Conservation (phyloP, 2,797 vertebrate species). For the Anguilla obscura region DNA sequence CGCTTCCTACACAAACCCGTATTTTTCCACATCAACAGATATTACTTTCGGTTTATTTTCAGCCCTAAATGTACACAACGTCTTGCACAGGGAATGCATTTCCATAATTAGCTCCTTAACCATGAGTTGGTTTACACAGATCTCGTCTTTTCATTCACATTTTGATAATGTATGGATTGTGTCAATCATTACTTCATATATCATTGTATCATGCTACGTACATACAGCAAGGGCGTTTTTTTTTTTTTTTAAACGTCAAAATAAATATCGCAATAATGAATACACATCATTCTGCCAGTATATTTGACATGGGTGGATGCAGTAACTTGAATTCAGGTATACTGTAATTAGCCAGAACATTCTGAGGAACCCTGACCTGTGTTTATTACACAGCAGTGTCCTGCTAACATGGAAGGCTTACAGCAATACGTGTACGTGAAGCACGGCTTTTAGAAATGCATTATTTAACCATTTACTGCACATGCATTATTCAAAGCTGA, state of each 20-base stretch:
- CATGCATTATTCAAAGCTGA: slow-evolving; percentile 20
- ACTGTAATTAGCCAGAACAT: not conserved
- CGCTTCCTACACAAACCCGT: not conserved
- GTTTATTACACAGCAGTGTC: not conserved
- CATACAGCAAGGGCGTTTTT: not conserved
- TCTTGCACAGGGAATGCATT: not conserved
- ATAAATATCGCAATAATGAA: not conserved
- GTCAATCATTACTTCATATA: not conserved
- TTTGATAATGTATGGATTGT: not conserved
- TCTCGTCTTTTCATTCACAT: not conserved
- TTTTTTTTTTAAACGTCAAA: not conserved
- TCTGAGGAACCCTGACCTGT: not conserved
- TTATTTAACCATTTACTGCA: not conserved
- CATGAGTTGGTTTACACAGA: not conserved
- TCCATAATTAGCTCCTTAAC: not conserved
- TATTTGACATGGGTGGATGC: not conserved
- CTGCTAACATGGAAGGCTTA: not conserved
- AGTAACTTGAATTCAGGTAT: not conserved
- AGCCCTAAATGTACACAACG: not conserved
- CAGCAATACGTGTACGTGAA: not conserved
- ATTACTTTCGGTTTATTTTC: not conserved
- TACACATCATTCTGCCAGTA: not conserved
- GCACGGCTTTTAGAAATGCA: not conserved
- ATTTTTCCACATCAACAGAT: not conserved
- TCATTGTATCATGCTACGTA: not conserved